phyloP scores from a whole-genome alignment of 2,113 vertebrate genomes.

The Trichechus manatus region DNA sequence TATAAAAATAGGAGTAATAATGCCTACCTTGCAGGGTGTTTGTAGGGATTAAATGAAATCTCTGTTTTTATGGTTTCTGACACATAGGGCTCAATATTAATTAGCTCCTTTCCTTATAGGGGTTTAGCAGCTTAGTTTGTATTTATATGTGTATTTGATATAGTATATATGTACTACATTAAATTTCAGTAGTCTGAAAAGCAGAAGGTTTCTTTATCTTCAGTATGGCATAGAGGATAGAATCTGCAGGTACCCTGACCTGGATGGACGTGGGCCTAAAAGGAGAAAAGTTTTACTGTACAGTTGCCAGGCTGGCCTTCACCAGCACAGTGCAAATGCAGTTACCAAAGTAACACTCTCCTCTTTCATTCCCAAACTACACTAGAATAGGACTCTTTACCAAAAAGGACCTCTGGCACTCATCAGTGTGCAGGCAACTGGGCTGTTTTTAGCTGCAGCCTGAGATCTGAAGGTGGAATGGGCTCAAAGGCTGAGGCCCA shows the following conservation, averaged over 20 bases:
- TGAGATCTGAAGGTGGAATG: conserved; percentile 10
- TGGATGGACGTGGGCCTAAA: not conserved
- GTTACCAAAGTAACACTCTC: not conserved
- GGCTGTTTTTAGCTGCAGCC: conserved; percentile 15
- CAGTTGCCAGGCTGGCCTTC: not conserved
- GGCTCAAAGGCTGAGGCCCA: not conserved
- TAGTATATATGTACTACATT: not conserved
- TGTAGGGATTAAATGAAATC: conserved; percentile 73
- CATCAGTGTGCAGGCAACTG: not conserved
- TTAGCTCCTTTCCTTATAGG: conserved; percentile 50
- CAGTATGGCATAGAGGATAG: not conserved
- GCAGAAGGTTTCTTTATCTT: not conserved
- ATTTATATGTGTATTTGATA: conserved; percentile 44
- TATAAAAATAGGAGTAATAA: conserved; percentile 60
- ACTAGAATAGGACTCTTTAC: not conserved
- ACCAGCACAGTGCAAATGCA: not conserved
- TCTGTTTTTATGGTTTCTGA: conserved; percentile 62
- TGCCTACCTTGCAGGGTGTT: not conserved
- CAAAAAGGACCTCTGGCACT: not conserved
- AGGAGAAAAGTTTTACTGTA: not conserved
- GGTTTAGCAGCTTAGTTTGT: conserved; percentile 63
- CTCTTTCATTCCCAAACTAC: not conserved
- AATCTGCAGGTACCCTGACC: not conserved
- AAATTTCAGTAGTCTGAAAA: conserved; percentile 61
- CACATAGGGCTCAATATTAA: conserved; percentile 48